These are phyloP conservation scores for Calosoma granatense DNA, from an alignment of 1,140 invertebrate genomes.

Conservation along the genomic window DNA sequence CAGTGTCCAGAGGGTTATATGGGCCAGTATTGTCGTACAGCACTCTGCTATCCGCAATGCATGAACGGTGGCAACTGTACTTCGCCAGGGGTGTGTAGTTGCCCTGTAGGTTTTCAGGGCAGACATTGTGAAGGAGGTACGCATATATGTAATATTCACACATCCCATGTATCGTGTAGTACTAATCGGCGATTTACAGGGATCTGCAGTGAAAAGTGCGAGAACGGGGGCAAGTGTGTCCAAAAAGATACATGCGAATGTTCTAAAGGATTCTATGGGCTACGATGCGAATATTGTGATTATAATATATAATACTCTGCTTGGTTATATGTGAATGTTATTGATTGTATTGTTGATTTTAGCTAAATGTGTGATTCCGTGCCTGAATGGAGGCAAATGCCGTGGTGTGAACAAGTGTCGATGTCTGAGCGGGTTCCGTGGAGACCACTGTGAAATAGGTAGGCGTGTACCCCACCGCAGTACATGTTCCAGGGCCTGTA, in stretches of 20 bases:
- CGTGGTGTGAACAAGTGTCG: conserved; percentile 77
- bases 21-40: conserved; percentile 77
- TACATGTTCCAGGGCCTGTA: conserved; percentile 56
- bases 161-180: neutral
- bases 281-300: conserved; percentile 84
- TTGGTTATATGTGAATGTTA: neutral
- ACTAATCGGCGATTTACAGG: conserved; percentile 44
- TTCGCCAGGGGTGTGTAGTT: conserved; percentile 76
- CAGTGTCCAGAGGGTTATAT: conserved; percentile 83
- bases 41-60: conserved; percentile 84
- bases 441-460: conserved; percentile 79
- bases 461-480: conserved; percentile 51
- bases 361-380: conserved; percentile 85
- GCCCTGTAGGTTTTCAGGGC: conserved; percentile 79
- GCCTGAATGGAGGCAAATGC: conserved; percentile 74
- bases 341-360: conserved; percentile 6
- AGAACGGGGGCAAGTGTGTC: conserved; percentile 89
- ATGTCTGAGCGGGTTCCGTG: conserved; percentile 64
- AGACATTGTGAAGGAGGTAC: conserved; percentile 85
- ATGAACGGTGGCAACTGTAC: conserved; percentile 87
- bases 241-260: conserved; percentile 87
- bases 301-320: conserved; percentile 29
- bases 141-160: neutral
- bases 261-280: conserved; percentile 79
- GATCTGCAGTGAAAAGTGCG: conserved; percentile 81